phyloP scores from a whole-genome alignment of 1,140 invertebrate species.

The Sesamia nonagrioides region DNA sequence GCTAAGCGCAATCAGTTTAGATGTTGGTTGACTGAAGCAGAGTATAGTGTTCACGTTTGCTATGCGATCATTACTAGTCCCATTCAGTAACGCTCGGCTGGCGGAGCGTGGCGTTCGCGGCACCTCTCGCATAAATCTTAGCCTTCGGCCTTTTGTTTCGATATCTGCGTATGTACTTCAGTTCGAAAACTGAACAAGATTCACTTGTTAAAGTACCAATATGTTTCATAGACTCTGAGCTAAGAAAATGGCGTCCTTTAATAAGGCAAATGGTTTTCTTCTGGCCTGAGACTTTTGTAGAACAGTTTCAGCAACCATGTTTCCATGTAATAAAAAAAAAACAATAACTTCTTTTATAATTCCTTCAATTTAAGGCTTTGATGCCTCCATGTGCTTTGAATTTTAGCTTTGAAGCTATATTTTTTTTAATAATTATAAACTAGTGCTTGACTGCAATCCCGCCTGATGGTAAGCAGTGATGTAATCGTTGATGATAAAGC shows the following conservation, averaged over 20 bases:
- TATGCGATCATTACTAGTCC: conserved; percentile 65
- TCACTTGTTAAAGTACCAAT: neutral
- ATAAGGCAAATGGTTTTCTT: no score
- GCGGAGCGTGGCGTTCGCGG: conserved; percentile 67
- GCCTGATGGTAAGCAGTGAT: no score
- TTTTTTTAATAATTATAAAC: no score
- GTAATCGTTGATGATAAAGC: no score
- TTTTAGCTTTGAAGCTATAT: no score
- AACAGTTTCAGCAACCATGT: no score
- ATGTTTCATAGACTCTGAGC: neutral
- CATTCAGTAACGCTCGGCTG: conserved; percentile 77
- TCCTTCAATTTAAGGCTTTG: no score
- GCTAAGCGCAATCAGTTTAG: conserved; percentile 17
- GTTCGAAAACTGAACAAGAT: conserved; percentile 26
- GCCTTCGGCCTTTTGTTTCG: conserved; percentile 56
- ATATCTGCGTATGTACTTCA: conserved; percentile 32
- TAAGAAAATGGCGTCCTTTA: neutral
- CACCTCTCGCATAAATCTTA: conserved; percentile 52
- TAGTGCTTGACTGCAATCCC: no score
- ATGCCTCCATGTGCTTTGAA: no score
- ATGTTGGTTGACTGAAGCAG: conserved; percentile 3
- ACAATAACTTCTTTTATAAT: no score
- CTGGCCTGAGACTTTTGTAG: no score
- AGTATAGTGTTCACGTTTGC: conserved; percentile 27
- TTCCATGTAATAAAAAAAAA: no score